These are phyloP conservation scores for Crepidodera aurea DNA, from an alignment of 2,888 invertebrate species.

Conservation along the genomic window DNA sequence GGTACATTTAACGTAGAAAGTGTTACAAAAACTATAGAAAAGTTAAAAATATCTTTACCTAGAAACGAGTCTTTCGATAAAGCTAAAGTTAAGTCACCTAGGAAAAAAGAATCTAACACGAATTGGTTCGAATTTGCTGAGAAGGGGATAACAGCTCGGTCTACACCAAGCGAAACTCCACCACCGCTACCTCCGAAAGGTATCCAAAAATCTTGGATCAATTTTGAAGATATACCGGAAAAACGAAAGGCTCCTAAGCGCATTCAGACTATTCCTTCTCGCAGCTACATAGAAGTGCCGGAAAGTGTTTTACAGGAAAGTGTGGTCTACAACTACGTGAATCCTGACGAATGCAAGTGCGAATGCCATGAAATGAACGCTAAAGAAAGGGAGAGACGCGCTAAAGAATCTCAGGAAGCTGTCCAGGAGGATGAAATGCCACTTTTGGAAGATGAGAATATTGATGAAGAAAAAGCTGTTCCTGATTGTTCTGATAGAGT, in stretches of 20 bases:
- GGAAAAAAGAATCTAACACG: constrained; percentile 58
- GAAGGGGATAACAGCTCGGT: constrained; percentile 62
- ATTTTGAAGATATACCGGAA: constrained; percentile 87
- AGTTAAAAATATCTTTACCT: constrained; percentile 75
- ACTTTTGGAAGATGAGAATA: constrained; percentile 61
- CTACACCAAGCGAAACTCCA: constrained; percentile 52
- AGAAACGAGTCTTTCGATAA: constrained; percentile 52
- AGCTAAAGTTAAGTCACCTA: constrained; percentile 62
- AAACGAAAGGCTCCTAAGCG: constrained; percentile 81
- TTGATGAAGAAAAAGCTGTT: constrained; percentile 53
- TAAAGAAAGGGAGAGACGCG: constrained; percentile 52
- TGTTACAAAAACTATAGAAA: constrained; percentile 64
- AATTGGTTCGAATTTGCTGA: constrained; percentile 72
- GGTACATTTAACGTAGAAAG: constrained; percentile 52
- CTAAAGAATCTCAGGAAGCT: constrained; percentile 36
- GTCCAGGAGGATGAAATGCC: constrained; percentile 64
- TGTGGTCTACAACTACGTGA: constrained; percentile 79
- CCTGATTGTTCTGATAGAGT: constrained; percentile 54
- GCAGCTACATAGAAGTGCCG: constrained; percentile 60
- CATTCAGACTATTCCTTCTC: constrained; percentile 80
- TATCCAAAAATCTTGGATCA: constrained; percentile 75
- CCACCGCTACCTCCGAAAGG: constrained; percentile 63
- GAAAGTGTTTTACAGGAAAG: constrained; percentile 59
- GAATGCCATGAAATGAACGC: constrained; percentile 76
- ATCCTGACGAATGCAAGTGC: constrained; percentile 87